phyloP scores from a whole-genome alignment of 2,888 invertebrate genomes.

The Plagodis dolabraria region DNA sequence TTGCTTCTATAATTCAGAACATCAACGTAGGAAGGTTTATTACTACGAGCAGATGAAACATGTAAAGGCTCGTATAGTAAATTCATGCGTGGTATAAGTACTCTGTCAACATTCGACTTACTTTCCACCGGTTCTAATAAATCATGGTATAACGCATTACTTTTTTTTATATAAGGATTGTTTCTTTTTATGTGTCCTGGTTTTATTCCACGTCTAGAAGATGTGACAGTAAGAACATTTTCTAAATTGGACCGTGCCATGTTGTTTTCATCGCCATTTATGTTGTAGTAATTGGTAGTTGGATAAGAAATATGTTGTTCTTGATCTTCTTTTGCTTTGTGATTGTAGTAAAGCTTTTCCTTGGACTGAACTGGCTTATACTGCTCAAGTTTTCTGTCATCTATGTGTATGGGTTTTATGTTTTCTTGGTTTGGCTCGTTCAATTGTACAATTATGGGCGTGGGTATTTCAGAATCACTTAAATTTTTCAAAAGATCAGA shows the following conservation, averaged over 20 bases:
- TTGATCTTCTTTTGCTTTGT: neutral
- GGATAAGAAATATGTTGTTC: neutral
- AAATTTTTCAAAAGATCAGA: neutral
- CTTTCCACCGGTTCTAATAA: neutral
- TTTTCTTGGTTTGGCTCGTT: too few species aligned
- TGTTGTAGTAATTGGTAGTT: neutral
- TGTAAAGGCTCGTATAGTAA: neutral
- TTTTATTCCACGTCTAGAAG: neutral
- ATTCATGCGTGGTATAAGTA: neutral
- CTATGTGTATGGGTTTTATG: too few species aligned
- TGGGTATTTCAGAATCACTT: neutral
- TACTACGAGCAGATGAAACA: neutral
- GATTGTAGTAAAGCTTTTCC: too few species aligned
- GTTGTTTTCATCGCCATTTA: slow-evolving; percentile 1
- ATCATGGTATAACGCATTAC: neutral
- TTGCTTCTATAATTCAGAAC: neutral
- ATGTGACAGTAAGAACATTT: neutral
- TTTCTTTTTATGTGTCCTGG: neutral
- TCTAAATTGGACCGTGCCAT: neutral
- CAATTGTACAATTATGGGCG: neutral
- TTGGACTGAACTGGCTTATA: neutral
- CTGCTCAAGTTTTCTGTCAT: too few species aligned
- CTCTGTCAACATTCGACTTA: neutral
- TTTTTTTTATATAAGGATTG: neutral
- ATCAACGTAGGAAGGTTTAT: neutral